Evolutionary conservation across 2,888 invertebrate species (phyloP), one percentile per base, ranked within the genome.

Genomic region (Globia sparganii): DNA sequence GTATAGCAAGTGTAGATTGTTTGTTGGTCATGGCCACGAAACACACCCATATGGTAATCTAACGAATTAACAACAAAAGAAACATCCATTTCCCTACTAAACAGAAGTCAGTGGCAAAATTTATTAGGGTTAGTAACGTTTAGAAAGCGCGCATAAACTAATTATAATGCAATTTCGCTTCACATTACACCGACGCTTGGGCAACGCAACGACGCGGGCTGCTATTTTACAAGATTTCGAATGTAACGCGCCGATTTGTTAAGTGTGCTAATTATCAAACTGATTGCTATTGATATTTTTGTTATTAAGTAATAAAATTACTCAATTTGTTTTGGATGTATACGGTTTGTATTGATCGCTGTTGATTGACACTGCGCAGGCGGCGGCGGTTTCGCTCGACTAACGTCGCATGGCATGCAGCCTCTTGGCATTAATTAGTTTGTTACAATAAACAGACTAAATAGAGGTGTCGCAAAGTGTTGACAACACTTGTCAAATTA

Each of bases 121-220:
- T 88, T 85, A 83, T 86, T 88, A 90, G 90, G 91, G 89, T 89
- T 89, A 89, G 84, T 84, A 87, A 88, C 87, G 72, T 84, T 92
- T 92, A 90, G 94, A 94, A 93, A 94, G 93, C 94, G 94, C 87
- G 88, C 87, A 88, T 89, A 91, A 91, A 91, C 84, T 89, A 91
- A 93, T 93, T 92, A 91, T 89, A 90, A 90, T 87, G 91, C 90
- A 91, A 92, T 91, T 91, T 90, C 85, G 89, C 87, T 86, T 87
- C 88, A 88, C 85, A 90, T 91, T 93, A 91, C 74, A 82, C 80
- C 76, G 81, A 64, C 28, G 88, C 85, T 91, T 92, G 83, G 86
- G 89, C 87, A 92, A 92, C 73, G 89, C 87, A 92, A 92, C 73
- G 68, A 69, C 80, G 75, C 72, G 64, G 73, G 80, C 75, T 88